These are phyloP conservation scores for Andrena hattorfiana DNA, from an alignment of 2,888 invertebrate species.

Conservation along the genomic window DNA sequence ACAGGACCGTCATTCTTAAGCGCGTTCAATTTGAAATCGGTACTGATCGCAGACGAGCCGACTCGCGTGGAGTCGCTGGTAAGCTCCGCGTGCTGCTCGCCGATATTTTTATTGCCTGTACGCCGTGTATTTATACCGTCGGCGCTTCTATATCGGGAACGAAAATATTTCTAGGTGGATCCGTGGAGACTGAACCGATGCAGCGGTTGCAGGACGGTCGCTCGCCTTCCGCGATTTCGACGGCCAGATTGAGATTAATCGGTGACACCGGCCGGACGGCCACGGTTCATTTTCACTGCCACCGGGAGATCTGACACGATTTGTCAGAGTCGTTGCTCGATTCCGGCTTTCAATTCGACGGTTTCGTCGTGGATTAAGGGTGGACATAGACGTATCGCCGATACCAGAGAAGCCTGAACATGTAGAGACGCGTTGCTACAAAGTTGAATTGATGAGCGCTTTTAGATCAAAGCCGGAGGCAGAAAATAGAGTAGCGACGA, in stretches of 20 bases:
- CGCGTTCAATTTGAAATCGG: constrained; percentile 21
- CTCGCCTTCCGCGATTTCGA: constrained; percentile 48
- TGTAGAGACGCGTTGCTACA: background rate
- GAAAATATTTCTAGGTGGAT: constrained; percentile 77
- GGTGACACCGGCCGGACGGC: constrained; percentile 46
- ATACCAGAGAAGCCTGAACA: background rate
- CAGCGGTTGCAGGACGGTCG: constrained; percentile 3
- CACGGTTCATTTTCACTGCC: constrained; percentile 55
- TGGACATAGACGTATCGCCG: background rate
- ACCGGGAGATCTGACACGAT: constrained; percentile 46
- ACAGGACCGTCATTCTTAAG: constrained; percentile 5
- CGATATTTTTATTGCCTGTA: constrained; percentile 78
- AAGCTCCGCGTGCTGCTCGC: constrained; percentile 37
- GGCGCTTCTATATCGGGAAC: constrained; percentile 77
- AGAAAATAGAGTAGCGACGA: background rate
- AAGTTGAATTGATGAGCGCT: background rate
- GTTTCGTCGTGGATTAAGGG: background rate
- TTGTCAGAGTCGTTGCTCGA: constrained; percentile 44
- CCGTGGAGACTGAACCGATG: constrained; percentile 33
- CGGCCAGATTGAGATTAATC: constrained; percentile 62
- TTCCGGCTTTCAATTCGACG: constrained; percentile 1
- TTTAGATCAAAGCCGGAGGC: background rate
- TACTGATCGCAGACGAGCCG: constrained; percentile 9
- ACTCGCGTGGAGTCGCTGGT: background rate
- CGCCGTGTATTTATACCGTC: constrained; percentile 77